These are phyloP conservation scores for Euwallacea fornicatus DNA, from an alignment of 1,140 invertebrate species.

Conservation along the genomic window DNA sequence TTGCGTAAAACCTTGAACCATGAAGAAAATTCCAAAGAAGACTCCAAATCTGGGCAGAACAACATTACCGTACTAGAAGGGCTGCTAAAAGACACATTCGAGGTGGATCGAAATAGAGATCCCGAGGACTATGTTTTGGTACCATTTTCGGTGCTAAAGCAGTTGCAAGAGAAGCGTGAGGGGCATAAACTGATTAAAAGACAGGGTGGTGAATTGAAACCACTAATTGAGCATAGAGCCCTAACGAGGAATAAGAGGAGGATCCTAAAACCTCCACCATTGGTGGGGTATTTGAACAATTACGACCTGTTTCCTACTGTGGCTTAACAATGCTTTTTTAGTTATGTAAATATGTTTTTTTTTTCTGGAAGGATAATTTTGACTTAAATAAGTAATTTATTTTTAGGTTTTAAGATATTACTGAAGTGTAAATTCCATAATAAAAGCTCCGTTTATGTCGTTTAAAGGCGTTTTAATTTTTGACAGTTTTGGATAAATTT, in stretches of 20 bases:
- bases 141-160: constrained; percentile 8
- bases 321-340: neutral
- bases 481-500: too few relatives aligned
- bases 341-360: too few relatives aligned
- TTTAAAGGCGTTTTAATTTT: too few relatives aligned
- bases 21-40: neutral
- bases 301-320: constrained; percentile 25
- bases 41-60: neutral
- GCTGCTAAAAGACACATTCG: constrained; percentile 4
- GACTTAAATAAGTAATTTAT: too few relatives aligned
- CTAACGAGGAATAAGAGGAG: neutral
- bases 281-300: constrained; percentile 26
- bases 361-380: too few relatives aligned
- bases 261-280: neutral
- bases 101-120: neutral
- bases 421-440: too few relatives aligned
- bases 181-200: constrained; percentile 8
- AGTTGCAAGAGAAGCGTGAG: neutral
- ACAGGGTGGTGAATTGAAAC: neutral
- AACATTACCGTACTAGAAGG: neutral
- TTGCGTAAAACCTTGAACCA: neutral
- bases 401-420: too few relatives aligned
- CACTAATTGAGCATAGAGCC: neutral
- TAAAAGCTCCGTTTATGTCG: too few relatives aligned
- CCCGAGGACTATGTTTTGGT: constrained; percentile 22